Conservation (phyloP, 1,140 invertebrate genomes). For the Amyelois transitella region DNA sequence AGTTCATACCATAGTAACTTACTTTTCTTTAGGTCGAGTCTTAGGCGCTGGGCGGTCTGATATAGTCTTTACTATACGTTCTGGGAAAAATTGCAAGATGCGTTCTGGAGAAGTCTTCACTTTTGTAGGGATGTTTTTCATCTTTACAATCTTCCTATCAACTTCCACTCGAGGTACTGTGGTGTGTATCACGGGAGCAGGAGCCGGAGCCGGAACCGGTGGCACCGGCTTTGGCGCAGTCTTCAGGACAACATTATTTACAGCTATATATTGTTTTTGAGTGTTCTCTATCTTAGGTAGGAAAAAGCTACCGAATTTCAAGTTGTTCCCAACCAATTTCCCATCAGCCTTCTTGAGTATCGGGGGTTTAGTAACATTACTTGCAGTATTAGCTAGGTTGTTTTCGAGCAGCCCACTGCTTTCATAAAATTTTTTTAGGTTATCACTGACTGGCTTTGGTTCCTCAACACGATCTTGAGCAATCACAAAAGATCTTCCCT, state of each 20-base stretch:
- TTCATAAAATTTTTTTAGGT: conserved; percentile 65
- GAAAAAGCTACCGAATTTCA: conserved; percentile 61
- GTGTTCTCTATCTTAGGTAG: conserved; percentile 39
- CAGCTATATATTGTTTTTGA: conserved; percentile 31
- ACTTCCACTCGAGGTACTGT: conserved; percentile 46
- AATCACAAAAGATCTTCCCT: conserved; percentile 48
- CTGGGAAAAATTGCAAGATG: not conserved
- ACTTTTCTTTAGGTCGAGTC: conserved; percentile 60
- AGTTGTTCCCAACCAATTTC: conserved; percentile 44
- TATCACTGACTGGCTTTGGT: conserved; percentile 47
- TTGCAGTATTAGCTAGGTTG: conserved; percentile 30
- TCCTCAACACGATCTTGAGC: conserved; percentile 29
- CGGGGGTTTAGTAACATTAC: conserved; percentile 29
- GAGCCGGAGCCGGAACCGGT: not conserved
- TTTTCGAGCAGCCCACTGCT: conserved; percentile 64
- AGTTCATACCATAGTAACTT: no score
- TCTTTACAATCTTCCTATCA: conserved; percentile 54
- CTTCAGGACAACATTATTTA: conserved; percentile 48
- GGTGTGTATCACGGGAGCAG: conserved; percentile 14
- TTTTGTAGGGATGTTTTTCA: conserved; percentile 38
- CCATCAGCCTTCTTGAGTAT: conserved; percentile 41
- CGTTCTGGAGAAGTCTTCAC: not conserved
- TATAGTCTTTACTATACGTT: not conserved
- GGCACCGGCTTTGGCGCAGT: conserved; percentile 18
- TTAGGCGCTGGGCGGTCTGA: conserved; percentile 50